Conservation (phyloP, 2,113 vertebrate genomes). For the Alces alces region DNA sequence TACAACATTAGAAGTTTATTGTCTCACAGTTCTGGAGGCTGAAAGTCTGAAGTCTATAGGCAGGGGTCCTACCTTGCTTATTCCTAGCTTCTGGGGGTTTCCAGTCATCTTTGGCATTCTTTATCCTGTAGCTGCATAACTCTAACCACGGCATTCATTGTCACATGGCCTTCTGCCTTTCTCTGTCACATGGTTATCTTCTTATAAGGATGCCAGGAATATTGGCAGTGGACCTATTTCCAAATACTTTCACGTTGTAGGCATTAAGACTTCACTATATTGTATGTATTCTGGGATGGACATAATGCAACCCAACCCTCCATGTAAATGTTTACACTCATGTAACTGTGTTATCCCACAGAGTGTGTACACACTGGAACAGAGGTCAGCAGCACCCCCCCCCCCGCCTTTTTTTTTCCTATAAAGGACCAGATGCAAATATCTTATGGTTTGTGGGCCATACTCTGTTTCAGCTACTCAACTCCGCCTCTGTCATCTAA, state of each 20-base stretch:
- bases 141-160: background rate
- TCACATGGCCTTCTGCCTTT: background rate
- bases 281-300: background rate
- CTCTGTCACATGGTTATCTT: background rate
- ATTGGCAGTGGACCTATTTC: background rate
- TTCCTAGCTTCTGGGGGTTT: background rate
- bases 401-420: rapidly evolving
- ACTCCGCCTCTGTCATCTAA: background rate
- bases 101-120: background rate
- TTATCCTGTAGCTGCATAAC: background rate
- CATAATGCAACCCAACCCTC: background rate
- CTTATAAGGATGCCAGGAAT: background rate
- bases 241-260: background rate
- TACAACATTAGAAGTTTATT: background rate
- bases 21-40: background rate
- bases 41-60: background rate
- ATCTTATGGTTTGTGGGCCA: background rate
- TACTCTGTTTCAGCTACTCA: background rate
- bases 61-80: background rate
- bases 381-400: background rate
- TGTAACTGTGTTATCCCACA: background rate
- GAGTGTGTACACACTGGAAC: background rate
- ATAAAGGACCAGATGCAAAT: background rate
- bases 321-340: background rate
- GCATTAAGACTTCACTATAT: background rate